phyloP scores from a whole-genome alignment of 1,140 invertebrate species.

The Macrobrachium rosenbergii region DNA sequence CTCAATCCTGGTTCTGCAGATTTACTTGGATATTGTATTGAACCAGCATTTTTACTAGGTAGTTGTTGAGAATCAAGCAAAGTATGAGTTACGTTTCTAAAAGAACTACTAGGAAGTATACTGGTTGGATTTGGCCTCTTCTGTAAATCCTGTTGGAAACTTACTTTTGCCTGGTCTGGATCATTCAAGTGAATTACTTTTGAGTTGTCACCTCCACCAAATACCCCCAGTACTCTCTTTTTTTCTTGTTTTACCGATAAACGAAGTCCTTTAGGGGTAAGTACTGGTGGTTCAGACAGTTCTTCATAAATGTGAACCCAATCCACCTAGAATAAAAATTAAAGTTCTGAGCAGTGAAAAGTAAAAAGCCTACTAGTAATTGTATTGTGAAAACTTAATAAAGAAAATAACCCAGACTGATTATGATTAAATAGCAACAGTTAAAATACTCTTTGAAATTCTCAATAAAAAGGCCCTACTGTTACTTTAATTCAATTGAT shows the following conservation, averaged over 20 bases:
- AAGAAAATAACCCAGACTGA: too few relatives aligned
- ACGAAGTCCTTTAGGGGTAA: conserved; percentile 74
- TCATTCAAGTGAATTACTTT: conserved; percentile 50
- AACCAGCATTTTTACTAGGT: too few relatives aligned
- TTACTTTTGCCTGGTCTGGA: conserved; percentile 41
- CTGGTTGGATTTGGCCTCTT: too few relatives aligned
- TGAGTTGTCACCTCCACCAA: conserved; percentile 63
- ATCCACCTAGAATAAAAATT: conserved; percentile 71
- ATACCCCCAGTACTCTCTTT: conserved; percentile 63
- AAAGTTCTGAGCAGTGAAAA: conserved; percentile 20
- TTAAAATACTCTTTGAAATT: too few relatives aligned
- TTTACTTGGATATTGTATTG: too few relatives aligned
- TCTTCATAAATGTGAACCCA: conserved; percentile 78
- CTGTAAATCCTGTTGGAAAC: neutral
- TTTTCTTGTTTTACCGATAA: conserved; percentile 66
- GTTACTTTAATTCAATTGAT: too few relatives aligned
- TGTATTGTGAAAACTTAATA: neutral
- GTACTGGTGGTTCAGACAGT: conserved; percentile 72
- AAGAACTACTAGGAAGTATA: too few relatives aligned
- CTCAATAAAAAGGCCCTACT: too few relatives aligned
- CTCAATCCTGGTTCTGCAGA: too few relatives aligned
- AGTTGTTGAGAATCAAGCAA: too few relatives aligned
- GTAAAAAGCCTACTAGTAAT: neutral
- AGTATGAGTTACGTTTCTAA: too few relatives aligned
- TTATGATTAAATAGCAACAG: too few relatives aligned